These are phyloP conservation scores for Cyprinodon brontotheroides DNA, from an alignment of 2,113 vertebrate genomes.

Conservation along the genomic window DNA sequence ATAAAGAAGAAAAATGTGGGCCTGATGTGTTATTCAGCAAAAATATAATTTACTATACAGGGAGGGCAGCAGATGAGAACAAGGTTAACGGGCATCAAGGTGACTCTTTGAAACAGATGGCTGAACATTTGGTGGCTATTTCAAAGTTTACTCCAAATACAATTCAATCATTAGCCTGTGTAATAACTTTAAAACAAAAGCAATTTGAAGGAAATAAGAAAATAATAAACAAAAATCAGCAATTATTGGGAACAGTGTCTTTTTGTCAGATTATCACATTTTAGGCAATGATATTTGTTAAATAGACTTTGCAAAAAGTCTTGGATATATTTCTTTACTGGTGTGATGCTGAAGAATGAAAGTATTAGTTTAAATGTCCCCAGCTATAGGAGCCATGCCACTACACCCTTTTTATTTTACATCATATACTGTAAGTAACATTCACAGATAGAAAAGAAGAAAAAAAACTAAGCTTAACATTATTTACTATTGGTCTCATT, in stretches of 20 bases:
- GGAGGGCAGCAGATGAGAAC: slow-evolving; percentile 26
- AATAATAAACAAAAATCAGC: neutral
- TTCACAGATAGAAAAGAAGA: neutral
- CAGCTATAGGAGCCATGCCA: neutral
- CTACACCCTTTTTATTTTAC: neutral
- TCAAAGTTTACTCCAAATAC: neutral
- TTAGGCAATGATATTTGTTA: neutral
- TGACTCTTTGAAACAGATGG: slow-evolving; percentile 10
- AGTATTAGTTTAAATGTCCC: neutral
- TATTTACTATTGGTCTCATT: neutral
- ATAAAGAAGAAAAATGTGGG: slow-evolving; percentile 63
- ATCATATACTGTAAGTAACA: neutral
- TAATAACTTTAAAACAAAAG: no score
- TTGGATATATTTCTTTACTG: neutral
- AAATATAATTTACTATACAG: slow-evolving; percentile 46
- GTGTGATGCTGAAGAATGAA: neutral
- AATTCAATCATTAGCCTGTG: no score
- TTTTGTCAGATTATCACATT: neutral
- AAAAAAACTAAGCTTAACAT: neutral
- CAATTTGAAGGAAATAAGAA: neutral
- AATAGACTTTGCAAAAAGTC: neutral
- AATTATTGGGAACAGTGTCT: neutral
- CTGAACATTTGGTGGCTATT: slow-evolving; percentile 3
- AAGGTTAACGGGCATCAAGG: neutral
- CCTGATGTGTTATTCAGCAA: slow-evolving; percentile 35